Conservation (phyloP, 1,140 invertebrate genomes). For the Drosophila novamexicana region DNA sequence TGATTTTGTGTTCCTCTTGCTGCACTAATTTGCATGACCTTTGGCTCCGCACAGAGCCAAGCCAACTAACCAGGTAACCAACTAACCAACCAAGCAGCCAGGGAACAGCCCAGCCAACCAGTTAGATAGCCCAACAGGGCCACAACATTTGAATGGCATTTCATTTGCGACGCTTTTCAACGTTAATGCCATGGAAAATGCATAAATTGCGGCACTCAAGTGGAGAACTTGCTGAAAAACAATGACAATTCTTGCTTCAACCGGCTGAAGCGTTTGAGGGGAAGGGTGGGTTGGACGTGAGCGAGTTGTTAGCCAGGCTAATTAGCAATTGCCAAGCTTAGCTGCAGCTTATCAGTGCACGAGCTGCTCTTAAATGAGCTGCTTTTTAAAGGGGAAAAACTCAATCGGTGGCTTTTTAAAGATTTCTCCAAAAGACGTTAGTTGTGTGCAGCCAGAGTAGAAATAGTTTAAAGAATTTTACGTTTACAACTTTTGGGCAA, state of each 20-base stretch:
- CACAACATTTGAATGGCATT: constrained; percentile 72
- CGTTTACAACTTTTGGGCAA: background rate
- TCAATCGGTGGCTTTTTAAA: background rate
- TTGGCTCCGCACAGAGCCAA: constrained; percentile 40
- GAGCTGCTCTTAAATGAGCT: constrained; percentile 17
- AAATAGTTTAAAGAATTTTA: background rate
- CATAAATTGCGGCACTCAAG: constrained; percentile 76
- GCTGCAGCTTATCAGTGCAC: constrained; percentile 51
- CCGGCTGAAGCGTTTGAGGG: background rate
- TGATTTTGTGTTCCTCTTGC: constrained; percentile 41
- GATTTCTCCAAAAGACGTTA: background rate
- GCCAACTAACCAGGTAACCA: constrained; percentile 33
- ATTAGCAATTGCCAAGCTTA: constrained; percentile 48
- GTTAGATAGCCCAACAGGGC: constrained; percentile 18
- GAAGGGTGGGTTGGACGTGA: no score
- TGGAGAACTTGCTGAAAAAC: constrained; percentile 61
- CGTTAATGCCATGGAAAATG: constrained; percentile 79
- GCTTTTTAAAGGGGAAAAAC: constrained; percentile 5
- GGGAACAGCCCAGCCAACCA: constrained; percentile 1
- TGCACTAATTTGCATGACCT: constrained; percentile 79
- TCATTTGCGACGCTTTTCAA: constrained; percentile 77
- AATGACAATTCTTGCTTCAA: constrained; percentile 36
- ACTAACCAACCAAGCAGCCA: constrained; percentile 30
- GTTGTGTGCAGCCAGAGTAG: background rate
- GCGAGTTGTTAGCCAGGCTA: constrained; percentile 27